These are phyloP conservation scores for Samia ricini DNA, from an alignment of 1,140 invertebrate species.

Conservation along the genomic window DNA sequence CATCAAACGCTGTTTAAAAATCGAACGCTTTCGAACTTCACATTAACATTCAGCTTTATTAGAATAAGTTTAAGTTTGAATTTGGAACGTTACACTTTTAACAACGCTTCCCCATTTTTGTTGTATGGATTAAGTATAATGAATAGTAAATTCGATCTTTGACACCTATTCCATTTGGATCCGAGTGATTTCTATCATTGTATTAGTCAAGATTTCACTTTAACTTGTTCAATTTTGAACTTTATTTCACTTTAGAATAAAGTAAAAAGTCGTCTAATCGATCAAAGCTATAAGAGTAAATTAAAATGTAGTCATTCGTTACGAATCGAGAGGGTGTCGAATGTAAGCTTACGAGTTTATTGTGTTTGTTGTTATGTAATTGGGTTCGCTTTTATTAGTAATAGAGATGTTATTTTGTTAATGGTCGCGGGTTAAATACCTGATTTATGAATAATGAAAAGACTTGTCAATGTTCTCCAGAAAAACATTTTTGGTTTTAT, in stretches of 20 bases:
- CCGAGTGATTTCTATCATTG: conserved; percentile 63
- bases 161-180: conserved; percentile 76
- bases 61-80: conserved; percentile 5
- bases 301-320: conserved; percentile 50
- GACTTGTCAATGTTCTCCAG: too few species aligned
- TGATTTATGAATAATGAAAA: conserved; percentile 1
- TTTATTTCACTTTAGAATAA: background rate
- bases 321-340: conserved; percentile 35
- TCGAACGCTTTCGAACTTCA: conserved; percentile 27
- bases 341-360: conserved; percentile 28
- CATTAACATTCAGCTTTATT: background rate
- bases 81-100: conserved; percentile 7
- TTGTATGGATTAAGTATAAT: conserved; percentile 75
- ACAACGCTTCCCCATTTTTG: conserved; percentile 49
- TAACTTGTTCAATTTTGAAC: background rate
- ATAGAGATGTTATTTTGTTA: conserved; percentile 54
- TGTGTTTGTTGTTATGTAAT: conserved; percentile 46
- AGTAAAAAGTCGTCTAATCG: background rate
- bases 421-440: conserved; percentile 14
- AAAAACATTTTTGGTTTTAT: too few species aligned
- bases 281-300: conserved; percentile 30
- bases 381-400: conserved; percentile 41
- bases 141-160: conserved; percentile 78
- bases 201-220: conserved; percentile 17
- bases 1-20: conserved; percentile 51